Base-by-base conservation (phyloP, 2,888 invertebrate genomes). In the Myathropa florea region DNA sequence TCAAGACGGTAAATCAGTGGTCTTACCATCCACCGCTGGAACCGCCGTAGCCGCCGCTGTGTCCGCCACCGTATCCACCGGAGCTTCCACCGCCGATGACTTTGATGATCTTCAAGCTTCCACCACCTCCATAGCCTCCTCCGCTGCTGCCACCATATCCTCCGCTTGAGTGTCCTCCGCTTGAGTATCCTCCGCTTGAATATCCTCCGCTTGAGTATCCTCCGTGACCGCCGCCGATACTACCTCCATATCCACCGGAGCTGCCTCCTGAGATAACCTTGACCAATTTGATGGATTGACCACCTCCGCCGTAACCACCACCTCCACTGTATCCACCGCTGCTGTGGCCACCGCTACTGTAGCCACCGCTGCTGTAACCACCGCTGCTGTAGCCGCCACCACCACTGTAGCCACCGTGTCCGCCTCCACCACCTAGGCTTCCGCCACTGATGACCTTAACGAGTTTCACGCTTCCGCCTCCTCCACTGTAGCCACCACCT, bases 11-110 rank as follows among this genome's bases (percentile, higher is more conserved):
- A 18, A 30, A 9, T 61, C n/a, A 59, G 12, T 10, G 26, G 23
- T 39, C 36, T 67, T 77, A 85, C 85, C 81, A 83, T 2, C 67
- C 67, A n/a, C 67, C 70, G 30, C 70, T 53, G n/a, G 80, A 79
- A 7, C 75, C 75, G 4, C 75, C 59, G 4, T 57, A 55, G 60
- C 61, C 63, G n/a, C 39, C 61, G 7, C 26, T n/a, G 30, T 26
- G 24, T 10, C 91, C 90, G 88, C 85, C 87, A 7, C 75, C 75
- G 12, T 57, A 55, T 72, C 61, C 63, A 28, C 39, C 61, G n/a
- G 61, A 61, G 18, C 36, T 39, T 10, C 91, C 90, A 88, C 85
- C 87, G 36, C 46, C 89, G 14, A 88, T 78, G 24, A 70, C 57
- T 39, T 78, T 88, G 46, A 46, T n/a, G 14, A 65, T 24, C 89